Evolutionary conservation across 2,888 invertebrate species (phyloP), one percentile per base, ranked within the genome.

Genomic region (Idaea aversata): DNA sequence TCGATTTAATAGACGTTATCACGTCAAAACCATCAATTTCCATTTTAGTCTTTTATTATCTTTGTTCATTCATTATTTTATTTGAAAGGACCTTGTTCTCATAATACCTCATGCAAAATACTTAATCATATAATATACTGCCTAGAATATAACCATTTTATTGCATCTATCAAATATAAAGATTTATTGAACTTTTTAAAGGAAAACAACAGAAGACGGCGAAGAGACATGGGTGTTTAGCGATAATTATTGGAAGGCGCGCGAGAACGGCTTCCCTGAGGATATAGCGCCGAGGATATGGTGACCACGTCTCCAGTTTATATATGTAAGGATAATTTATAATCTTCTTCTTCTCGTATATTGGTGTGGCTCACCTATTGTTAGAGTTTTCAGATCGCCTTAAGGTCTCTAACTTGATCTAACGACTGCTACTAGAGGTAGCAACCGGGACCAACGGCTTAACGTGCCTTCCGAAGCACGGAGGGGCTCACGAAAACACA

Each of bases 161-260:
- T 25, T 25, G 25, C 3, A 25, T 3, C 25, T 1, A 36, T 36
- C 36, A 4, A n/a, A 36, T 36, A 10, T 36, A 36, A 47, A 3
- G 2, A 13, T 4, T 47, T 10, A 47, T 13, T 47, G 5, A 13
- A 36, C n/a, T n/a, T 60, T 7, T 70, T 58, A 0, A 79, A 94
- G 94, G 63, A 94, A 93, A 82, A 72, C 82, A 36, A 66, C 81
- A 57, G 91, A 90, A 38, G 85, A 81, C 62, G 94, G 94, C 47
- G 94, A 95, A 68, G 96, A 96, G 79, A 90, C 87, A 65, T 97
- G 96, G 95, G 94, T 95, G 79, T 97, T 95, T 88, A 95, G 94
- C 72, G 95, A 95, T 63, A 95, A 95, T 82, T 97, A 97, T 87
- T 97, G 97, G 97, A 95, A 95, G 77, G 91, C 92, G 70, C 95